Conservation (phyloP, 2,888 invertebrate genomes). For the Drosophila prostipennis region DNA sequence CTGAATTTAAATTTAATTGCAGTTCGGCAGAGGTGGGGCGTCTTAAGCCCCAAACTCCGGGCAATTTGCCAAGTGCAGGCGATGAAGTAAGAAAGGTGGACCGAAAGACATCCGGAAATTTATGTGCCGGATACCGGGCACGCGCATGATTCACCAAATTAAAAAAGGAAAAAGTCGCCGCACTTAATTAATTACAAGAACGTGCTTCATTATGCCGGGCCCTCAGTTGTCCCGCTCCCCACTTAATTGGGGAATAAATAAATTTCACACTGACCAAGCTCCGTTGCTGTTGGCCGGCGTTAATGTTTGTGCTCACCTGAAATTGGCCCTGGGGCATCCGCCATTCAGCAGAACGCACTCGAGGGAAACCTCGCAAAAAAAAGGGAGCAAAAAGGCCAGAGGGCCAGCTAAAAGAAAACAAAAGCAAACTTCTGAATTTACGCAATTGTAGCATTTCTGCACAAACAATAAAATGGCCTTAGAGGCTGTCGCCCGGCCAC, state of each 20-base stretch:
- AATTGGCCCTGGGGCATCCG: slow-evolving; percentile 57
- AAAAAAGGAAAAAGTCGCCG: slow-evolving; percentile 62
- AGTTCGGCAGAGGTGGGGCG: slow-evolving; percentile 1
- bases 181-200: slow-evolving; percentile 80
- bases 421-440: slow-evolving; percentile 66
- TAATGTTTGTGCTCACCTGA: slow-evolving; percentile 69
- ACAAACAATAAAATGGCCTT: slow-evolving; percentile 73
- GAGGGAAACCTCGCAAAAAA: slow-evolving; percentile 52
- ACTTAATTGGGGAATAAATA: slow-evolving; percentile 73
- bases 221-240: slow-evolving; percentile 5
- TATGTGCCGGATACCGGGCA: slow-evolving; percentile 24
- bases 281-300: slow-evolving; percentile 1
- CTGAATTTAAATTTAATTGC: slow-evolving; percentile 48
- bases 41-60: slow-evolving; percentile 23
- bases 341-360: slow-evolving; percentile 74
- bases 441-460: slow-evolving; percentile 68
- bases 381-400: background rate
- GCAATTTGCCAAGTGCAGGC: slow-evolving; percentile 52
- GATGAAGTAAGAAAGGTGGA: slow-evolving; percentile 47
- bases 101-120: slow-evolving; percentile 31
- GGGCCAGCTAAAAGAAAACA: slow-evolving; percentile 49
- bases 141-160: slow-evolving; percentile 53
- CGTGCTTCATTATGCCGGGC: slow-evolving; percentile 72
- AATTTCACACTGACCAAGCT: slow-evolving; percentile 70
- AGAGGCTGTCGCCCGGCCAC: slow-evolving; percentile 41